Percentiles rank a stretch among this genome's conserved stretches.
These are phyloP conservation scores for Martes martes DNA, from an alignment of 2,113 vertebrate species.

Conservation along the genomic window DNA sequence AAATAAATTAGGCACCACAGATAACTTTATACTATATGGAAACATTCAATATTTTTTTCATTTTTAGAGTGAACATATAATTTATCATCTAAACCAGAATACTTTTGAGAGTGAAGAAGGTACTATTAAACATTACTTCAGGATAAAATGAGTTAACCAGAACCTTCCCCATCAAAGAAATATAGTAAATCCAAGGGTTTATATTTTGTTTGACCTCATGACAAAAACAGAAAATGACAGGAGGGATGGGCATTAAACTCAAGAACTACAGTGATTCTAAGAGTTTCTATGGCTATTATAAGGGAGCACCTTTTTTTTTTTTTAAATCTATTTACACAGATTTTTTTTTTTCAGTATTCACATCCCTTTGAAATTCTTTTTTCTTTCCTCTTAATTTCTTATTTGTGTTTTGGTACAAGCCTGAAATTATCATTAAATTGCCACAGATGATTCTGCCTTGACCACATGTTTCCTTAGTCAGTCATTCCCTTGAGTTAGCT, in stretches of 20 bases:
- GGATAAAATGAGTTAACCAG: not conserved
- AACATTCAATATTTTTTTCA: not conserved
- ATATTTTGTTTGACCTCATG: not conserved
- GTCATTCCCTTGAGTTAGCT: conserved; percentile 23
- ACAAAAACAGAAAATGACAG: not conserved
- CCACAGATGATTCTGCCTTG: conserved; percentile 33
- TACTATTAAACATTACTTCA: not conserved
- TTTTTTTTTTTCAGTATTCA: conserved; percentile 67
- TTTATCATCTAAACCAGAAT: conserved; percentile 8
- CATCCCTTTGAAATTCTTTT: conserved; percentile 60
- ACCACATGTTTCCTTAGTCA: not conserved
- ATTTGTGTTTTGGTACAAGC: conserved; percentile 32
- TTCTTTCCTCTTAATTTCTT: conserved; percentile 68
- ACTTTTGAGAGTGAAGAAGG: not conserved
- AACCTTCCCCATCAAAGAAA: not conserved
- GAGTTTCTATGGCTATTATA: not conserved
- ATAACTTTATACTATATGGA: not conserved
- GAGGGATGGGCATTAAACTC: not conserved
- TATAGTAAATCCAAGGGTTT: not conserved
- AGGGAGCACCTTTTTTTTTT: not conserved
- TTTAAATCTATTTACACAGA: conserved; percentile 46
- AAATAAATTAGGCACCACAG: conserved; percentile 29
- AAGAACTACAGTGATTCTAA: not conserved
- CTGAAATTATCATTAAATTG: conserved; percentile 62
- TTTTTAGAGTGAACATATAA: not conserved